Conservation (phyloP, 2,797 vertebrate species). For the Naso thynnoides region DNA sequence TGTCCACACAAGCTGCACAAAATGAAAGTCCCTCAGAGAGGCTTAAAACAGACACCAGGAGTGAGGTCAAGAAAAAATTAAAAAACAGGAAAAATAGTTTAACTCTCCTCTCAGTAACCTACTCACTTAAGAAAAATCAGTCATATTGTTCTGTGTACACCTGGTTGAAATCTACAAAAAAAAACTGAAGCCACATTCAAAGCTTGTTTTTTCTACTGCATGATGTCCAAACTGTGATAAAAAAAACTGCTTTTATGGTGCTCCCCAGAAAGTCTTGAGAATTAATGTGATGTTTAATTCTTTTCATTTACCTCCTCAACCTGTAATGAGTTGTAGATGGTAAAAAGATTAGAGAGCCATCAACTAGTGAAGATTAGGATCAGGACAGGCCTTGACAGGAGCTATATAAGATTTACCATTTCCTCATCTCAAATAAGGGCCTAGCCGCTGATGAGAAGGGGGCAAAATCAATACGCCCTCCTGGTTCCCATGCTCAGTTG, state of each 20-base stretch:
- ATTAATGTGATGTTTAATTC: slow-evolving; percentile 46
- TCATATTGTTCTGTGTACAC: slow-evolving; percentile 8
- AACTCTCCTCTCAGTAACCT: not conserved
- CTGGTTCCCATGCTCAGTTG: slow-evolving; percentile 73
- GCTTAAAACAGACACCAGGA: slow-evolving; percentile 2
- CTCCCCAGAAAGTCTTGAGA: slow-evolving; percentile 33
- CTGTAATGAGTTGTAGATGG: slow-evolving; percentile 66
- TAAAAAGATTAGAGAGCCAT: slow-evolving; percentile 75
- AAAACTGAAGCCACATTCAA: not conserved
- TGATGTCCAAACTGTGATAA: slow-evolving; percentile 24
- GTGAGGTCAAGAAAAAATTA: not conserved
- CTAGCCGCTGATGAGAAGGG: slow-evolving; percentile 74
- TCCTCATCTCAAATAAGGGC: slow-evolving; percentile 71
- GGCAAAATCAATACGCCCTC: slow-evolving; percentile 79
- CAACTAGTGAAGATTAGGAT: slow-evolving; percentile 73
- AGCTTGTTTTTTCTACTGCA: not conserved
- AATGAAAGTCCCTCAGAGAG: too few relatives aligned
- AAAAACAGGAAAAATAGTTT: not conserved
- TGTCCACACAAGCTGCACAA: too few relatives aligned
- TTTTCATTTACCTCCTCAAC: slow-evolving; percentile 50
- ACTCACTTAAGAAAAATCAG: too few relatives aligned
- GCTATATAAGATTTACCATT: slow-evolving; percentile 76
- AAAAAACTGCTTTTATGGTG: slow-evolving; percentile 23
- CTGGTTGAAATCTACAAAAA: not conserved
- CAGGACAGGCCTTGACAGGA: slow-evolving; percentile 71